Percentiles rank a stretch among this genome's conserved stretches.
These are phyloP conservation scores for Phalangium opilio DNA, from an alignment of 2,888 invertebrate species.

Conservation along the genomic window DNA sequence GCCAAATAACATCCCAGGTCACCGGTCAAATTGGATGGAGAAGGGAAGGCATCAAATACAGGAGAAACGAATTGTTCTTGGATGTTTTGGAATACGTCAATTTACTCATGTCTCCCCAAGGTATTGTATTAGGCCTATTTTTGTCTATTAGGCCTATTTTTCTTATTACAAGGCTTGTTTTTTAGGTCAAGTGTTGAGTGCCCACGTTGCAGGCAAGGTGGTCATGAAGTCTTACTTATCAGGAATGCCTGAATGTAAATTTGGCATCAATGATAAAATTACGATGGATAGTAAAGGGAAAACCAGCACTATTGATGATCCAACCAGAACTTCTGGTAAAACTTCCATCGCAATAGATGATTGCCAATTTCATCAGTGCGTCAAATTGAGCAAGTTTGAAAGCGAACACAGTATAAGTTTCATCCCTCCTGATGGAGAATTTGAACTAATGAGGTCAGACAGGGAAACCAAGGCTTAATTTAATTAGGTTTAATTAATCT, in stretches of 20 bases:
- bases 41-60: constrained; percentile 96
- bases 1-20: constrained; percentile 94
- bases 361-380: constrained; percentile 99
- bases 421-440: constrained; percentile 99
- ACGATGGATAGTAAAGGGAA: constrained; percentile 64
- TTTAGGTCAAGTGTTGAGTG: constrained; percentile 86
- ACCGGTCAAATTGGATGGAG: constrained; percentile 57
- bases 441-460: constrained; percentile 99
- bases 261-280: constrained; percentile 97
- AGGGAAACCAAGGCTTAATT: too few relatives aligned
- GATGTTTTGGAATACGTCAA: constrained; percentile 99
- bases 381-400: constrained; percentile 98
- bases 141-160: not conserved
- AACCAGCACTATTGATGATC: constrained; percentile 44
- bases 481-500: too few relatives aligned
- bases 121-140: constrained; percentile 32
- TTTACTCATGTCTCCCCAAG: constrained; percentile 97
- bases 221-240: constrained; percentile 99
- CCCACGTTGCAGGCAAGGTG: constrained; percentile 97
- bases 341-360: constrained; percentile 87
- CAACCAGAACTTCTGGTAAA: constrained; percentile 58
- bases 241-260: constrained; percentile 99
- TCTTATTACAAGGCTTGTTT: not conserved
- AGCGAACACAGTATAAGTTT: constrained; percentile 99
- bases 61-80: constrained; percentile 93